These are phyloP conservation scores for Caenorhabditis brenneri DNA, from an alignment of 1,140 invertebrate species.

Conservation along the genomic window DNA sequence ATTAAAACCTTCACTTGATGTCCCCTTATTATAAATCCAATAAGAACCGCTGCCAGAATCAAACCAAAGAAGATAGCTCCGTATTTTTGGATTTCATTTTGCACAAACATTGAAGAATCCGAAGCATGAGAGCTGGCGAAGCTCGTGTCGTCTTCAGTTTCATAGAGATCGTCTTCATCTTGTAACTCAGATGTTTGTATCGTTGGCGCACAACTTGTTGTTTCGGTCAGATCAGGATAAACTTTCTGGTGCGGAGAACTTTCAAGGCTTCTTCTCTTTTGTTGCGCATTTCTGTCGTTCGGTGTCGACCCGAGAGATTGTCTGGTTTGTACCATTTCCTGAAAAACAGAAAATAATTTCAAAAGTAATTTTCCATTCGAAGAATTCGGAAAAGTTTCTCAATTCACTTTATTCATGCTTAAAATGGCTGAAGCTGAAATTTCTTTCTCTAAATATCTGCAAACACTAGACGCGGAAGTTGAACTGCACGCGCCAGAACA, in stretches of 20 bases:
- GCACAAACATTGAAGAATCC: neutral
- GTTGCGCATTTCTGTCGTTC: neutral
- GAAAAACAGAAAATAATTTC: neutral
- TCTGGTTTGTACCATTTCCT: slow-evolving; percentile 20
- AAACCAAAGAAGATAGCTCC: neutral
- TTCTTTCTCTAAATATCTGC: neutral
- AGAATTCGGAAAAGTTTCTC: too few species aligned
- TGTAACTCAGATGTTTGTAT: neutral
- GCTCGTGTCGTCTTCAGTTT: neutral
- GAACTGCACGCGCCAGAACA: neutral
- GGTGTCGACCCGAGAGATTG: neutral
- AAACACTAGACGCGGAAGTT: neutral
- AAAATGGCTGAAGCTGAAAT: too few species aligned
- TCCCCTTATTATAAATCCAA: neutral
- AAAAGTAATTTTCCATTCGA: too few species aligned
- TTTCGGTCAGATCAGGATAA: neutral
- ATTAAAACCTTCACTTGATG: neutral
- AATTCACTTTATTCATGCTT: too few species aligned
- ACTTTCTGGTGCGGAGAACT: neutral
- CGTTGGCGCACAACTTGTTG: neutral
- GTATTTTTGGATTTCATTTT: neutral
- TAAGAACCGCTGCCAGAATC: neutral
- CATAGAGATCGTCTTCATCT: neutral
- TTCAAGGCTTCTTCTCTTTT: neutral
- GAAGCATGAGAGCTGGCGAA: neutral